These are phyloP conservation scores for Cerceris rybyensis DNA, from an alignment of 2,888 invertebrate species.

Conservation along the genomic window DNA sequence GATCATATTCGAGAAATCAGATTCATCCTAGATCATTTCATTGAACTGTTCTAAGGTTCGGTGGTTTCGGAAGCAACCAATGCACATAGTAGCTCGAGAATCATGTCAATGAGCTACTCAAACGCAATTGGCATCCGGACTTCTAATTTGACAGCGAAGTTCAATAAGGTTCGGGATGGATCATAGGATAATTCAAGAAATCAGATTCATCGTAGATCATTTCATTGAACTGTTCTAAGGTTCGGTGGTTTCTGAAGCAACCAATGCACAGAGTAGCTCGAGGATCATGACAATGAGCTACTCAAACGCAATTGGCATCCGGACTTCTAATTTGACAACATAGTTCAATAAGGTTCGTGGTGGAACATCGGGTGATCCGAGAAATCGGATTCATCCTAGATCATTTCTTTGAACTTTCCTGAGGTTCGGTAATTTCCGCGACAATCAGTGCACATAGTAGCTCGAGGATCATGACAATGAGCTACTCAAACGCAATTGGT, in stretches of 20 bases:
- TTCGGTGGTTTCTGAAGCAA: conserved; percentile 16
- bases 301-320: conserved; percentile 8
- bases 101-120: conserved; percentile 45
- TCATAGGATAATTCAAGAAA: not conserved
- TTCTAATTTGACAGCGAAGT: not conserved
- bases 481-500: conserved; percentile 6
- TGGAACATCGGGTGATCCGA: too few species aligned
- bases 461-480: conserved; percentile 50
- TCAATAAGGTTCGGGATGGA: not conserved
- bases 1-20: not conserved
- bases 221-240: too few species aligned
- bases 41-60: too few species aligned
- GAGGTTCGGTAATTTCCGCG: conserved; percentile 15
- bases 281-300: conserved; percentile 48
- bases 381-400: too few species aligned
- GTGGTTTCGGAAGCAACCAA: conserved; percentile 12
- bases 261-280: conserved; percentile 19
- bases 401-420: too few species aligned
- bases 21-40: too few species aligned
- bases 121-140: conserved; percentile 9
- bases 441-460: conserved; percentile 10
- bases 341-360: not conserved
- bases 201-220: too few species aligned
- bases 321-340: not conserved
- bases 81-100: conserved; percentile 29